Base-by-base conservation (phyloP, 2,113 vertebrate genomes). In the Arvicanthis niloticus region DNA sequence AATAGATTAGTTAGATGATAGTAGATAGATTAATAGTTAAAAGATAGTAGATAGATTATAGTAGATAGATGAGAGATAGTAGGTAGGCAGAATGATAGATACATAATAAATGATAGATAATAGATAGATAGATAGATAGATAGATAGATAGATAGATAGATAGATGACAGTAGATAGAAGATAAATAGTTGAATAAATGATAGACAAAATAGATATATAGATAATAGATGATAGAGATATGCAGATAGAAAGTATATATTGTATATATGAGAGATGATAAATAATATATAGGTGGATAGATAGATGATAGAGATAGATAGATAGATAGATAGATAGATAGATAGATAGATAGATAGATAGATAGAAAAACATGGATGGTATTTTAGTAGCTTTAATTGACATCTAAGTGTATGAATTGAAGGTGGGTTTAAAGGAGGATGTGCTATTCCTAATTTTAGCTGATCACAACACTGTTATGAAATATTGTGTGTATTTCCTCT, bases 341-440 rank as follows among this genome's bases (percentile, higher is more conserved):
- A 81, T 3, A 82, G 80, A 82, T 42, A 26, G 1, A 45, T 13
- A 72, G 22, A 76, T 29, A 76, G n/a, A 42, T n/a, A 1, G 42
- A 77, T 48, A 48, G 16, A 48, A 62, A 67, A 51, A 51, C 19
- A 70, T 75, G 2, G 1, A 81, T 88, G 15, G 45, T 84, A 29
- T 72, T 89, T 89, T 91, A 62, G 31, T 87, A 65, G 65, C 72
- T 88, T 91, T 70, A 42, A 93, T 88, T 92, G 60, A 56, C 75
- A 95, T 42, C 42, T n/a, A 62, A 40, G 67, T 88, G 67, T 88
- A 75, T 24, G 96, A 72, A 91, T 48, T n/a, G n/a, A 15, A 67
- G 56, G 73, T 56, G 53, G 65, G 12, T 91, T 76, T 88, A 75
- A 45, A 24, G 29, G 5, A 92, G 7, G 7, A 89, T 31, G 5